Conservation (phyloP, 2,113 vertebrate genomes). For the Dasyurus viverrinus region DNA sequence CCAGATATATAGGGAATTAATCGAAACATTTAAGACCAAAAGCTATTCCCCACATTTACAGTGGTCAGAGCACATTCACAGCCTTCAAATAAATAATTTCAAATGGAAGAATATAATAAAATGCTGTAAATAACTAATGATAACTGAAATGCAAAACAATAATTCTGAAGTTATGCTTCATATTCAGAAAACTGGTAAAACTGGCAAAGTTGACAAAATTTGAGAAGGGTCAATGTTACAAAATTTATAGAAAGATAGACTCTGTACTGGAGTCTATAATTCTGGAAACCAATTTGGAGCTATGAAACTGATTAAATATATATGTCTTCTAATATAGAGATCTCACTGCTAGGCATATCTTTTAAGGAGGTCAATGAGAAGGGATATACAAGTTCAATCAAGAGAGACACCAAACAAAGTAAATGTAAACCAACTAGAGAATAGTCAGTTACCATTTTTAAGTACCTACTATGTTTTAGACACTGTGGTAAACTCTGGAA, state of each 20-base stretch:
- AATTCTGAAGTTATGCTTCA: neutral
- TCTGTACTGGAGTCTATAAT: neutral
- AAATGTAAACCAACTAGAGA: neutral
- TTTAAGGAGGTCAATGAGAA: neutral
- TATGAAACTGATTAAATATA: neutral
- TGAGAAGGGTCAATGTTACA: neutral
- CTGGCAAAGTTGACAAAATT: neutral
- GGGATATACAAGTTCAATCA: neutral
- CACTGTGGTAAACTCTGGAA: no score
- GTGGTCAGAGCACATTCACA: neutral
- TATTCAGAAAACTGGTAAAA: neutral
- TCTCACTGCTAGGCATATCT: neutral
- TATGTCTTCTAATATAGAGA: neutral
- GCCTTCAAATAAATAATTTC: neutral
- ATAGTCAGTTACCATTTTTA: neutral
- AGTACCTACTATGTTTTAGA: no score
- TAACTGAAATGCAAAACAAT: neutral
- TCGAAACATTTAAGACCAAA: neutral
- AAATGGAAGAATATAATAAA: neutral
- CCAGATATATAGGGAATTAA: neutral
- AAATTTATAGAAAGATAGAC: neutral
- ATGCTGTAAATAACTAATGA: neutral
- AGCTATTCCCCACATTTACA: neutral
- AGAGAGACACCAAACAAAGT: neutral
- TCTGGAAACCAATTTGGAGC: neutral